Percentiles rank a stretch among this genome's conserved stretches.
phyloP scores from a whole-genome alignment of 2,888 invertebrate species.

The Cephus pulcher region DNA sequence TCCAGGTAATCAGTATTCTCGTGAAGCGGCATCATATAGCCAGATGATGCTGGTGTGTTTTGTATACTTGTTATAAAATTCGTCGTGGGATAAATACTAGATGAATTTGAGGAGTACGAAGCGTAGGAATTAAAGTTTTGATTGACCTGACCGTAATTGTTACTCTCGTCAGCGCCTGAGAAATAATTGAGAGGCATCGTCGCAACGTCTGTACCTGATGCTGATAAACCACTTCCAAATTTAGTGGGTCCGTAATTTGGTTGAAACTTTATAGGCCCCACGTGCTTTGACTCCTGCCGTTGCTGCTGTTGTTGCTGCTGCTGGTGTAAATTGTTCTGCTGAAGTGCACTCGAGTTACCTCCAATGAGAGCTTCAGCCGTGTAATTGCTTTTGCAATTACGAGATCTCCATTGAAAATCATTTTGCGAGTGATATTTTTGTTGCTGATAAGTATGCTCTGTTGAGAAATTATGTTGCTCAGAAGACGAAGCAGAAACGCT shows the following conservation, averaged over 20 bases:
- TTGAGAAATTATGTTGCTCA: slow-evolving; percentile 10
- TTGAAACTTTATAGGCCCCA: slow-evolving; percentile 53
- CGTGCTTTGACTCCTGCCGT: slow-evolving; percentile 49
- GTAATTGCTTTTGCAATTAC: slow-evolving; percentile 65
- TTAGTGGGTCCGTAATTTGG: slow-evolving; percentile 60
- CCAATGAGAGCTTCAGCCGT: slow-evolving; percentile 65
- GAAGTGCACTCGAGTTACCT: slow-evolving; percentile 48
- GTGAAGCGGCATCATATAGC: slow-evolving; percentile 63
- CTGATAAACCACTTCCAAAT: slow-evolving; percentile 49
- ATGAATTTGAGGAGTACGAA: slow-evolving; percentile 55
- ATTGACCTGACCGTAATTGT: slow-evolving; percentile 61
- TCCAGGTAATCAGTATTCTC: slow-evolving; percentile 61
- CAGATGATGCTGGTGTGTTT: slow-evolving; percentile 50
- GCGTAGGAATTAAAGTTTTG: slow-evolving; percentile 53
- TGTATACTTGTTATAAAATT: slow-evolving; percentile 63
- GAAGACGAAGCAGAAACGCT: background rate
- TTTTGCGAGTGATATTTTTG: slow-evolving; percentile 58
- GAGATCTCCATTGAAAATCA: slow-evolving; percentile 58
- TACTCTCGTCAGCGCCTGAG: slow-evolving; percentile 56
- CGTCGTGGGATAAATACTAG: slow-evolving; percentile 59
- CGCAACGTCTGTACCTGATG: slow-evolving; percentile 43
- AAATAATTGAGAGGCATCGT: slow-evolving; percentile 62
- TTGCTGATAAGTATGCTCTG: slow-evolving; percentile 22
- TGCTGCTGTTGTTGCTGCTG: slow-evolving; percentile 54
- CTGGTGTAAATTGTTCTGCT: slow-evolving; percentile 39